Evolutionary conservation across 2,888 invertebrate species (phyloP).

Genomic region (Autographa gamma): DNA sequence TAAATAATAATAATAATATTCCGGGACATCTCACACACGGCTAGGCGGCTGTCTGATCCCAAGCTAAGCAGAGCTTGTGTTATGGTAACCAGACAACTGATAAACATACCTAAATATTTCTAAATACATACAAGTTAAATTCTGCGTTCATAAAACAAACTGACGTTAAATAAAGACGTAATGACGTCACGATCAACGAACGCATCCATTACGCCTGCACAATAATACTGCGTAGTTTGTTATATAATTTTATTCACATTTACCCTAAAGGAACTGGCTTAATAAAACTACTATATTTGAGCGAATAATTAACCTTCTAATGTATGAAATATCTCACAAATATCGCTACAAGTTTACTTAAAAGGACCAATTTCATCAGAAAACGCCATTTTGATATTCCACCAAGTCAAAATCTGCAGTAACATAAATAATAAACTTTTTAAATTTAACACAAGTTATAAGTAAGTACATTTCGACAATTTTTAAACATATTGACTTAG

Average conservation of each 20-base stretch:
- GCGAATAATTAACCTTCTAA: slow-evolving; percentile 65
- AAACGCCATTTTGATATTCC: slow-evolving; percentile 13
- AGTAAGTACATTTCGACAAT: slow-evolving; percentile 19
- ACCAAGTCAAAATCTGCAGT: slow-evolving; percentile 15
- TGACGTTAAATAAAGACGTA: slow-evolving; percentile 5
- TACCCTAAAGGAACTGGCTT: slow-evolving; percentile 84
- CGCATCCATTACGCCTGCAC: not conserved
- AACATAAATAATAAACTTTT: slow-evolving; percentile 54
- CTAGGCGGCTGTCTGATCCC: too few species aligned
- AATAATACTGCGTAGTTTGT: slow-evolving; percentile 48
- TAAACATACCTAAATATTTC: too few species aligned
- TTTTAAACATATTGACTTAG: slow-evolving; percentile 44
- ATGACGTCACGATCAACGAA: not conserved
- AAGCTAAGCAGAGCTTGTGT: too few species aligned
- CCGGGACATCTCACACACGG: too few species aligned
- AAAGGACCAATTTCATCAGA: slow-evolving; percentile 36
- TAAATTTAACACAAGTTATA: slow-evolving; percentile 37
- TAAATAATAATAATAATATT: too few species aligned
- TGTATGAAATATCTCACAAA: slow-evolving; percentile 37
- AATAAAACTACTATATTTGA: slow-evolving; percentile 79
- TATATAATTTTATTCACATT: slow-evolving; percentile 55
- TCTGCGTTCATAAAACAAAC: slow-evolving; percentile 3
- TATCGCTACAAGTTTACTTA: slow-evolving; percentile 53
- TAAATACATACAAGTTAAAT: too few species aligned
- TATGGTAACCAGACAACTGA: too few species aligned